phyloP scores from a whole-genome alignment of 1,140 invertebrate genomes.

The Pygmarrhopalites habei region DNA sequence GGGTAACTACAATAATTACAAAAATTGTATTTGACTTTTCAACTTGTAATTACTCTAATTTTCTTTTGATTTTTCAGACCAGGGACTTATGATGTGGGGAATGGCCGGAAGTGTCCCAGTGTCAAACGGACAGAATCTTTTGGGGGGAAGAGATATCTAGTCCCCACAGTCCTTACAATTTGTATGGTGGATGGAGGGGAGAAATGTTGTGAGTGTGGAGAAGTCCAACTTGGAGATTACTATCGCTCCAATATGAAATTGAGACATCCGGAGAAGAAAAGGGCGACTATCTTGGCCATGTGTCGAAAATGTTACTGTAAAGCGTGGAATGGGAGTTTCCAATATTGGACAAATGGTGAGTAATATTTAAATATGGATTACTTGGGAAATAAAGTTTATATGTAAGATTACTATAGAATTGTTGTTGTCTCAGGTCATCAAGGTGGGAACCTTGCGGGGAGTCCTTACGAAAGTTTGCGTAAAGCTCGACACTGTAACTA shows the following conservation, averaged over 20 bases:
- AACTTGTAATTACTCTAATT: too few relatives aligned
- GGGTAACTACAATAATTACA: slow-evolving; percentile 9
- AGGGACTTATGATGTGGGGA: slow-evolving; percentile 3
- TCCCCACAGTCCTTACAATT: slow-evolving; percentile 4
- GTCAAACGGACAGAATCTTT: slow-evolving; percentile 2
- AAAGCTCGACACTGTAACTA: slow-evolving; percentile 23
- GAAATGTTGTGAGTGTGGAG: slow-evolving; percentile 16
- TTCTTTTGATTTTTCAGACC: too few relatives aligned
- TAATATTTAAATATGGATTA: too few relatives aligned
- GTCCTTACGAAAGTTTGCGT: slow-evolving; percentile 3
- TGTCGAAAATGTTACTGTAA: slow-evolving; percentile 25
- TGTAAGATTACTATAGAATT: too few relatives aligned
- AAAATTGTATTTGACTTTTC: too few relatives aligned
- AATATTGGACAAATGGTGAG: background rate
- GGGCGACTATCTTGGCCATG: background rate
- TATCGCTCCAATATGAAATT: slow-evolving; percentile 16
- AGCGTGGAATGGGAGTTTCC: slow-evolving; percentile 17
- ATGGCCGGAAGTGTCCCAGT: background rate
- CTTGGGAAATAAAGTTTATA: too few relatives aligned
- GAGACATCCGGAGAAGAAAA: slow-evolving; percentile 1
- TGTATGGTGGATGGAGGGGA: slow-evolving; percentile 11
- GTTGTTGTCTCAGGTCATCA: too few relatives aligned
- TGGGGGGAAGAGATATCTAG: background rate
- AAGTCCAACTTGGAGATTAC: slow-evolving; percentile 15
- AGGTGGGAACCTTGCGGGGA: too few relatives aligned